Evolutionary conservation across 2,113 vertebrate species (phyloP), one percentile per base, ranked within the genome.

Genomic region (Bujurquina vittata): DNA sequence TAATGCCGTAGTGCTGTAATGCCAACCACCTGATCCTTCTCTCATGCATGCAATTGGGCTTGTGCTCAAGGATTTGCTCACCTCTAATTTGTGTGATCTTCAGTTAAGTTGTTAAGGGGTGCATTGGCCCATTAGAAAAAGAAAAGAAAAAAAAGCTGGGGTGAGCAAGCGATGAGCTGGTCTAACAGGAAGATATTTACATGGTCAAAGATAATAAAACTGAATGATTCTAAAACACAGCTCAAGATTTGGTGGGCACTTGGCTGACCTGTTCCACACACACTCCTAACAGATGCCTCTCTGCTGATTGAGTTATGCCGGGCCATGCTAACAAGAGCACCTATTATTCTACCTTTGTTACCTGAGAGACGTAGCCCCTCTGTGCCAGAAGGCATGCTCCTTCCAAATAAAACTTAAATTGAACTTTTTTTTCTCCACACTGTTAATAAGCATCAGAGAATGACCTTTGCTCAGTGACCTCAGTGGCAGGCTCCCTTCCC

Each of bases 1-100:
- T 90, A 92, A 86, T 84, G 87, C 88, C 59, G 63, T 82, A 77
- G 87, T 83, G 88, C 94, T 46, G 86, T 96, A 95, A 96, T 95
- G 89, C 94, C 94, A 95, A 95, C 91, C 94, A 95, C 95, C 94
- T 96, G 95, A 95, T 93, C 93, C 79, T 56, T 87, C 88, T 88
- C 85, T 91, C 88, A 93, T 85, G 87, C 93, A 91, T 92, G 94
- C 90, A 86, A 81, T 74, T 90, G 90, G 87, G 83, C 80, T 86
- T 92, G 80, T 82, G 78, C 90, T 89, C 35, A 52, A 73, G 78
- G 91, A 84, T 89, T 85, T 88, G 86, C 80, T 91, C 85, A 86
- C 59, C 85, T 67, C 65, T 92, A 87, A 93, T 91, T 94, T 93
- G 79, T 87, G 58, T 91, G 85, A 91, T 88, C 80, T 87, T 86